phyloP scores from a whole-genome alignment of 2,113 vertebrate species.

The Campylorhamphus procurvoides region DNA sequence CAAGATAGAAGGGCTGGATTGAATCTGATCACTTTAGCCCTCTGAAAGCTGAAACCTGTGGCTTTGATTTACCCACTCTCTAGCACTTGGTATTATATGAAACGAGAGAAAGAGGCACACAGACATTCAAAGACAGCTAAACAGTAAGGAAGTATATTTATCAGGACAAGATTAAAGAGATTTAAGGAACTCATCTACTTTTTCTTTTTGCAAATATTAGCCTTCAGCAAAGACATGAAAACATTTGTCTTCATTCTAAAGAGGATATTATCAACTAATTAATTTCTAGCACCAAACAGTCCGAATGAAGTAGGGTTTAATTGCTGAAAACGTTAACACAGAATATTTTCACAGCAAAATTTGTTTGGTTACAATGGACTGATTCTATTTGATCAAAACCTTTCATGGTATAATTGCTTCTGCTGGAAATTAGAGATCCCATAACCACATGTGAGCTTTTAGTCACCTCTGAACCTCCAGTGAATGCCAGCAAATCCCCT shows the following conservation, averaged over 20 bases:
- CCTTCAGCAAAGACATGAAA: constrained; percentile 42
- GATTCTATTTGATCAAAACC: not conserved
- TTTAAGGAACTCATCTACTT: not conserved
- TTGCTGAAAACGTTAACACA: constrained; percentile 11
- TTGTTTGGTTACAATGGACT: not conserved
- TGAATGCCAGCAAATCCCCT: not conserved
- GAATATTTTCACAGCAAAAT: not conserved
- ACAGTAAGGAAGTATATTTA: not conserved
- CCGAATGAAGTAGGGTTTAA: not conserved
- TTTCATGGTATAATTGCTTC: not conserved
- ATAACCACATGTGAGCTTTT: not conserved
- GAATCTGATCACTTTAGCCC: not conserved
- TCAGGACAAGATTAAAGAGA: not conserved
- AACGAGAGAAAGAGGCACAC: not conserved
- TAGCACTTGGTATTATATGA: not conserved
- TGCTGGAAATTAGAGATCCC: not conserved
- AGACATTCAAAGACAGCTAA: not conserved
- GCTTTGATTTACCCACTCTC: not conserved
- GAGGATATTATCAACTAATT: constrained; percentile 16
- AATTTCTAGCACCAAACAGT: constrained; percentile 22
- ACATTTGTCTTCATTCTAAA: constrained; percentile 23
- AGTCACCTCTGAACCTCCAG: not conserved
- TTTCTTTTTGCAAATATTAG: constrained; percentile 33
- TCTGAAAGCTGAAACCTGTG: not conserved
- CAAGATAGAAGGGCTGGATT: not conserved